Conservation (phyloP, 92 coral and sea anemone genomes). For the Heteractis magnifica region DNA sequence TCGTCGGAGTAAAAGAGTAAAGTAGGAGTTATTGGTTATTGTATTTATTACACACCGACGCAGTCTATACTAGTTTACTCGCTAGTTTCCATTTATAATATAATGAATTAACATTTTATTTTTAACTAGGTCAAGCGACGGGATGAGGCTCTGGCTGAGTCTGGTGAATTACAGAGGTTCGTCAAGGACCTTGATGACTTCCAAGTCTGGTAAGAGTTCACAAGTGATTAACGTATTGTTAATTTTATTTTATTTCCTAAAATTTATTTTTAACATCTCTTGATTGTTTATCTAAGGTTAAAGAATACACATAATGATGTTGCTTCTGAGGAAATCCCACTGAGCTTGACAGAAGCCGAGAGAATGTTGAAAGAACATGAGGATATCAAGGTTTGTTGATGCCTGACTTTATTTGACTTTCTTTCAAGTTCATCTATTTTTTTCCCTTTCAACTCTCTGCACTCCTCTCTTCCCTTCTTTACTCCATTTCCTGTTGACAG, state of each 20-base stretch:
- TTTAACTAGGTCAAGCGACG: conserved; percentile 80
- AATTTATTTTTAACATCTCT: neutral
- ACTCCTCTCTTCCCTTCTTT: neutral
- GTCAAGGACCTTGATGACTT: conserved; percentile 96
- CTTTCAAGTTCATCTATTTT: neutral
- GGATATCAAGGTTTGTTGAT: conserved; percentile 79
- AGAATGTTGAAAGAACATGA: conserved; percentile 88
- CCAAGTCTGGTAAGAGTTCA: conserved; percentile 79
- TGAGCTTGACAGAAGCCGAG: conserved; percentile 94
- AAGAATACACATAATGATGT: conserved; percentile 85
- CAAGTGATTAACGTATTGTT: neutral
- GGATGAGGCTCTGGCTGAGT: conserved; percentile 94
- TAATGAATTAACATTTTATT: neutral
- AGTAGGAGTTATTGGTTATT: too few relatives aligned
- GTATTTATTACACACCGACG: too few relatives aligned
- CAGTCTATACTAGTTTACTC: too few relatives aligned
- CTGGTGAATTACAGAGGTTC: conserved; percentile 95
- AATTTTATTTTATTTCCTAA: neutral
- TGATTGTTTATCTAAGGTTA: conserved; percentile 50
- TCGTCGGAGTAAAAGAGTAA: too few relatives aligned
- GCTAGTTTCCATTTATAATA: conserved; percentile 24
- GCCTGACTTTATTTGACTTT: neutral
- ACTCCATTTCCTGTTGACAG: too few relatives aligned
- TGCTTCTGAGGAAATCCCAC: conserved; percentile 90
- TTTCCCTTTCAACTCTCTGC: neutral